Evolutionary conservation across 2,113 vertebrate genomes (phyloP), one percentile per base, ranked within the genome.

Genomic region (Pholis gunnellus): DNA sequence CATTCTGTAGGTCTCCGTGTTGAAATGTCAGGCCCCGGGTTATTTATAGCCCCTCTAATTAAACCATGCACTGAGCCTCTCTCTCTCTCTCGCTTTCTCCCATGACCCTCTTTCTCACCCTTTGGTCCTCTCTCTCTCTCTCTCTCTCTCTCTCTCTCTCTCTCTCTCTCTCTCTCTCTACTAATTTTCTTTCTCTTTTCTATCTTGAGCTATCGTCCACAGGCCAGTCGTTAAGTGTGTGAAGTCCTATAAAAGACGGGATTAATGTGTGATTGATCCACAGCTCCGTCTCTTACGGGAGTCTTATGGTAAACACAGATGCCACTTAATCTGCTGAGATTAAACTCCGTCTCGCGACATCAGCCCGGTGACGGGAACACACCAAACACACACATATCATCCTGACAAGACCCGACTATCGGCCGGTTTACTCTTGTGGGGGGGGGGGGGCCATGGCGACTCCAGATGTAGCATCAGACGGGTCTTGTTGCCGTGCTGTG

Each of bases 21-120:
- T 93, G 88, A 95, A 93, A 95, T 94, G 93, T 94, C 93, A 95
- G 78, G 82, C 82, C 84, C 81, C 74, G 50, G 87, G 90, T 93
- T 95, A 94, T 95, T 94, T 94, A 93, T 95, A 94, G 93, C 80
- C 75, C 40, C 25, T 90, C 89, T 93, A 94, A 94, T 94, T 94
- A 94, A 94, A 93, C 85, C 87, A 83, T 89, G 76, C 90, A 78
- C 70, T 59, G 44, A 87, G 87, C 78, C 50, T 86, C 81, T 88
- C 73, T 88, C 71, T 88, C 71, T 59, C 73, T 86, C 80, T 80
- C 83, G n/a, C 52, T 84, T 77, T 86, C 72, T 86, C 74, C 66
- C 25, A 31, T 91, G 90, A 90, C 69, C 85, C 85, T 87, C 67
- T 75, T 89, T 88, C 57, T 88, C 72, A 87, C 85, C 84, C 54